Base-by-base conservation (phyloP, 2,113 vertebrate genomes). In the Sarotherodon lohbergeri region DNA sequence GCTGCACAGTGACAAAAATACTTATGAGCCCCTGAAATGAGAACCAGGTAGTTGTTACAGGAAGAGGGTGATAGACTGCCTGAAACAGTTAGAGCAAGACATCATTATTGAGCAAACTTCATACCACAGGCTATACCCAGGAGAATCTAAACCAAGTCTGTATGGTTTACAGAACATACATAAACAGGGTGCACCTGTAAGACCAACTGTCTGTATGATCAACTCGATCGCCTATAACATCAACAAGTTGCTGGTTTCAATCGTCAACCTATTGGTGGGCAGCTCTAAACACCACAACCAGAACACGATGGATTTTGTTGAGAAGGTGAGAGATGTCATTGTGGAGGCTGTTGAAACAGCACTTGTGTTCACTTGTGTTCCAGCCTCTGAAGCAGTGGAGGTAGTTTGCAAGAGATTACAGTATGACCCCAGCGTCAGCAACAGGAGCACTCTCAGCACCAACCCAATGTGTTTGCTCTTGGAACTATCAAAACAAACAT, bases 381-480 rank as follows among this genome's bases (percentile, higher is more conserved):
- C 17, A 10, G 50, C 5, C 50, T 54, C 50, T 54, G 50, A 54
- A 54, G 50, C 50, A 54, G 9, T 54, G 50, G 50, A 54, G 50
- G 50, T 52, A 52, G 50, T 52, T 52, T 19, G 50, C 8, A 52
- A 52, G 50, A n/a, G 52, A 22, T 54, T 22, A 54, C 52, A 54
- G 52, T 11, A 54, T 54, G 19, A 54, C 9, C 19, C 5, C 5
- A 54, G 22, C 52, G 19, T 22, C 9, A 22, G 52, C 19, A 22
- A 22, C 52, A 54, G 19, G 10, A 54, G 10, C 52, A 0, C 19
- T 22, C 0, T 54, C 3, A 54, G 52, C 5, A 54, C 19, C 19
- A 22, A 54, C 19, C 9, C 52, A 54, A 11, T 11, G 52, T 6
- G 52, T 11, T 54, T 54, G 52, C 52, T 54, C 52, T 54, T 22